phyloP scores from a whole-genome alignment of 2,888 invertebrate genomes.

The Acleris emargana region DNA sequence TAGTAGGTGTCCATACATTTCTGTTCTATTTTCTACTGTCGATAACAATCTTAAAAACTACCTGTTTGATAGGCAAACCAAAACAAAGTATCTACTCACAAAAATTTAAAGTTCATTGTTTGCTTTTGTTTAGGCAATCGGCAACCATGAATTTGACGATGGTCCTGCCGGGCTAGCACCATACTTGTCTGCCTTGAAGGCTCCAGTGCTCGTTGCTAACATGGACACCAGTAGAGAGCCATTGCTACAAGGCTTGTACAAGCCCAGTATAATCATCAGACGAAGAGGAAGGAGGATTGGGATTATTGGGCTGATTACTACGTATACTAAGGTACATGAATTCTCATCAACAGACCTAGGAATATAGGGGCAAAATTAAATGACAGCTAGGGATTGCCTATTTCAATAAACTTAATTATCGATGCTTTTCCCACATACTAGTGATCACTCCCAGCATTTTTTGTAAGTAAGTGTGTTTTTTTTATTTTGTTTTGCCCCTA shows the following conservation, averaged over 20 bases:
- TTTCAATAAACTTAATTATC: too few relatives aligned
- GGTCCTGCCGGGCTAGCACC: slow-evolving; percentile 88
- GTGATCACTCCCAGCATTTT: too few relatives aligned
- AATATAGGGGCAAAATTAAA: too few relatives aligned
- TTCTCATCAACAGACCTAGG: too few relatives aligned
- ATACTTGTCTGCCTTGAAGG: slow-evolving; percentile 85
- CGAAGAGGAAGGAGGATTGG: slow-evolving; percentile 88
- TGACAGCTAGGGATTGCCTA: too few relatives aligned
- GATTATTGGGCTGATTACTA: slow-evolving; percentile 89
- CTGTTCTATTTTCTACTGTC: too few relatives aligned
- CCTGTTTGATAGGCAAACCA: too few relatives aligned
- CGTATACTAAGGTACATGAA: slow-evolving; percentile 83
- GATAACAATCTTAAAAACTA: too few relatives aligned
- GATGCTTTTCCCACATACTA: too few relatives aligned
- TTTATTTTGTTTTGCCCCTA: too few relatives aligned
- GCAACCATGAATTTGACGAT: slow-evolving; percentile 95
- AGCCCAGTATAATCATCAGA: slow-evolving; percentile 86
- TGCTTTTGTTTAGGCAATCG: slow-evolving; percentile 86
- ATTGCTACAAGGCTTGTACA: slow-evolving; percentile 83
- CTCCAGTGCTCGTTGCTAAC: slow-evolving; percentile 89
- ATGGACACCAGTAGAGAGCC: slow-evolving; percentile 88
- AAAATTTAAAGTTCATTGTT: neutral
- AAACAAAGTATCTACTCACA: neutral
- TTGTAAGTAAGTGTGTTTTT: too few relatives aligned
- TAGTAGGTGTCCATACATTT: too few relatives aligned